phyloP scores from a whole-genome alignment of 2,113 vertebrate genomes.

The Sander lucioperca region DNA sequence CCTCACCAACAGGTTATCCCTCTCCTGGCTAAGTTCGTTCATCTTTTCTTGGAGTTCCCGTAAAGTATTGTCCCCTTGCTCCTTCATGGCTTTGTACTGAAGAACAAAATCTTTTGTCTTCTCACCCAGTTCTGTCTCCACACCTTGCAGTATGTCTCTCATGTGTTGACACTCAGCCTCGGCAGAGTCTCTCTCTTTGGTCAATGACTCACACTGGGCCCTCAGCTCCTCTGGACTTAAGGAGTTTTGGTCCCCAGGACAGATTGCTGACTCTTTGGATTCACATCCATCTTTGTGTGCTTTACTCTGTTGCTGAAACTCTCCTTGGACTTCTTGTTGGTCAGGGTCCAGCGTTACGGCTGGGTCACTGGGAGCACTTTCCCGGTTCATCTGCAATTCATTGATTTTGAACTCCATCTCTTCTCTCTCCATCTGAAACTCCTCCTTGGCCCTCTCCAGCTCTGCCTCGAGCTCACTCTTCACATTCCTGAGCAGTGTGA shows the following conservation, averaged over 20 bases:
- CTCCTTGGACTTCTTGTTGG: conserved; percentile 76
- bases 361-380: conserved; percentile 82
- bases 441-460: conserved; percentile 87
- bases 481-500: conserved; percentile 92
- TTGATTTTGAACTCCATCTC: conserved; percentile 98
- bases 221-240: conserved; percentile 81
- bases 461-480: conserved; percentile 92
- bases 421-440: conserved; percentile 92
- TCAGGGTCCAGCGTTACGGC: conserved; percentile 65
- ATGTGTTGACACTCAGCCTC: conserved; percentile 87
- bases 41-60: conserved; percentile 89
- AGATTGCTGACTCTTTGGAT: conserved; percentile 69
- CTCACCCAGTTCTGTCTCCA: conserved; percentile 89
- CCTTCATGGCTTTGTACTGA: conserved; percentile 91
- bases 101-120: conserved; percentile 89
- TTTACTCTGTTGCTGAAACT: conserved; percentile 80
- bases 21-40: conserved; percentile 85
- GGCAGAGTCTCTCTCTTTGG: conserved; percentile 88
- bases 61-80: conserved; percentile 87
- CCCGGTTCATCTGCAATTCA: conserved; percentile 91
- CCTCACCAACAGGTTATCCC: conserved; percentile 83
- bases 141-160: conserved; percentile 86
- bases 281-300: conserved; percentile 71
- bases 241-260: conserved; percentile 25
- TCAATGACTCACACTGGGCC: conserved; percentile 84